phyloP scores from a whole-genome alignment of 2,888 invertebrate genomes.

The Sylvicola cinctus region DNA sequence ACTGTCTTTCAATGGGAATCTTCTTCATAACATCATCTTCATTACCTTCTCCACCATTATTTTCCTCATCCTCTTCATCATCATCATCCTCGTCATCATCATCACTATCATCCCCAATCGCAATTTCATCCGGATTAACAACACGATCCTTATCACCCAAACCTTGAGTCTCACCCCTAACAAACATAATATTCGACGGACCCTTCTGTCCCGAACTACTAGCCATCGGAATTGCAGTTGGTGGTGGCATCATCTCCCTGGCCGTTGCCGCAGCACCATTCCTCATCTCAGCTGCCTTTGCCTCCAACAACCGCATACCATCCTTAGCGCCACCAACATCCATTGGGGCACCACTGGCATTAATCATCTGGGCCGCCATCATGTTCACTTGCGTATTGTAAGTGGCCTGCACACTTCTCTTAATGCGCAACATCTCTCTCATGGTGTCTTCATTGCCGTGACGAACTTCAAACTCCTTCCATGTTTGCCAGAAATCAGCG shows the following conservation, averaged over 20 bases:
- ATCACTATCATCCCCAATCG: constrained; percentile 53
- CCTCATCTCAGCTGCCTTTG: constrained; percentile 44
- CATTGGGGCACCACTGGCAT: constrained; percentile 40
- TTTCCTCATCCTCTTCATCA: constrained; percentile 32
- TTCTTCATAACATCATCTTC: constrained; percentile 34
- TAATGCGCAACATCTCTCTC: constrained; percentile 94
- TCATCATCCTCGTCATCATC: constrained; percentile 36
- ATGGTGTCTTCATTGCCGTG: constrained; percentile 99
- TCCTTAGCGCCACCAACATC: constrained; percentile 56
- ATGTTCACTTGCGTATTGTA: constrained; percentile 98
- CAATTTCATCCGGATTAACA: constrained; percentile 73
- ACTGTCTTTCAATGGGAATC: constrained; percentile 62
- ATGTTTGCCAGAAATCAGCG: constrained; percentile 90
- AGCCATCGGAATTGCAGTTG: constrained; percentile 8
- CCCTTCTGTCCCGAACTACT: not conserved
- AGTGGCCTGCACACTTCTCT: constrained; percentile 91
- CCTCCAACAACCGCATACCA: constrained; percentile 76
- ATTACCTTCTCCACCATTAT: constrained; percentile 38
- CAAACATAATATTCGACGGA: constrained; percentile 52
- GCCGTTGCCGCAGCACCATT: constrained; percentile 9
- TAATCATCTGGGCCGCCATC: constrained; percentile 97
- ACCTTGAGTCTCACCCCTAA: constrained; percentile 71
- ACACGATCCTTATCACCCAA: constrained; percentile 42
- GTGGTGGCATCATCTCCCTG: constrained; percentile 6
- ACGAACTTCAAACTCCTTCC: constrained; percentile 98